Conservation (phyloP, 2,797 vertebrate genomes). For the Alcedo atthis region DNA sequence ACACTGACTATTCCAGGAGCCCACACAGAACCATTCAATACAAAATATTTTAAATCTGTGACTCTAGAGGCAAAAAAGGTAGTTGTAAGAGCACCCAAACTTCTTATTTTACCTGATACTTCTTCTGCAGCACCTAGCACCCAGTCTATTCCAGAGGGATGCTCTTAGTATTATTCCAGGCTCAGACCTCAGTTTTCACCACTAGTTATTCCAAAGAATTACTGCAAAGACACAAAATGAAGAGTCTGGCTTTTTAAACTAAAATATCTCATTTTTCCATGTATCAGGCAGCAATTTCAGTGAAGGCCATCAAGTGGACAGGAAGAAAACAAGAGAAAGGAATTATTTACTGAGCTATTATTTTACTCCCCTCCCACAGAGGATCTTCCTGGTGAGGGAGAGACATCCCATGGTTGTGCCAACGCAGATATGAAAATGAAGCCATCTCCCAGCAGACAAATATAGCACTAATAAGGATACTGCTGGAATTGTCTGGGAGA, state of each 20-base stretch:
- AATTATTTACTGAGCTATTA: neutral
- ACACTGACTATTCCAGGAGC: neutral
- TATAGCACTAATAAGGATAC: neutral
- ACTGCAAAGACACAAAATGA: neutral
- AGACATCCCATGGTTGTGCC: neutral
- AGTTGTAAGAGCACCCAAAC: neutral
- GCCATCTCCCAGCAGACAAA: neutral
- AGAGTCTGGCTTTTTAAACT: neutral
- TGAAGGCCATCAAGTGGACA: neutral
- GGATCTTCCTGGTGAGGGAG: neutral
- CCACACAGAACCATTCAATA: neutral
- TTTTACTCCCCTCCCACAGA: neutral
- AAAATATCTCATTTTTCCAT: neutral
- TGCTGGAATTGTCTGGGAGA: slow-evolving; percentile 27
- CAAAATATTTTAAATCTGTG: neutral
- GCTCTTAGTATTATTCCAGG: neutral
- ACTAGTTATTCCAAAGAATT: neutral
- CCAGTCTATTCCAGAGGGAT: neutral
- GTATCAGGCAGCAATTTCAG: neutral
- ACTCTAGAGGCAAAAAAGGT: neutral
- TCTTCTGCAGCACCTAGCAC: neutral
- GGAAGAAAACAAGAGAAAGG: neutral
- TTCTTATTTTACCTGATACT: neutral
- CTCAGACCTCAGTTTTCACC: neutral
- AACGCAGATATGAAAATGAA: slow-evolving; percentile 27